Percentiles rank a stretch among this genome's conserved stretches.
Evolutionary conservation across 2,113 vertebrate species (phyloP).

Genomic region (Aleadryas rufinucha): DNA sequence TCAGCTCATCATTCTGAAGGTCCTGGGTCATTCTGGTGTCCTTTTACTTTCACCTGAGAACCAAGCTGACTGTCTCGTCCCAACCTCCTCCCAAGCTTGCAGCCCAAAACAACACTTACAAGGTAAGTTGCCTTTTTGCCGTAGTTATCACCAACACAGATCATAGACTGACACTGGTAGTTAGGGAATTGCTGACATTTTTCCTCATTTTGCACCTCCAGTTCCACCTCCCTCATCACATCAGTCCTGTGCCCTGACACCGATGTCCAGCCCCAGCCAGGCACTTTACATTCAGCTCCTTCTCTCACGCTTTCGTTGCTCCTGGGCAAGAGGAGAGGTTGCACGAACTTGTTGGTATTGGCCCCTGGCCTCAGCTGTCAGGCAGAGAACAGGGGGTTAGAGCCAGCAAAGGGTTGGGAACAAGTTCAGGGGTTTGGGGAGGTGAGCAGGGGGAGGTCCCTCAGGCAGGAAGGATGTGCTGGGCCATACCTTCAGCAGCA

Average conservation of each 20-base stretch:
- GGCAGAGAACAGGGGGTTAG: not conserved
- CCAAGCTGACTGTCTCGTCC: not conserved
- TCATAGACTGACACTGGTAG: fast-evolving
- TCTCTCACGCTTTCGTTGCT: fast-evolving
- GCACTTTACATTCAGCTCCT: fast-evolving
- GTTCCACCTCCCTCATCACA: not conserved
- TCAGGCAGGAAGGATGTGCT: not conserved
- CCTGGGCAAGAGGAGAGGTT: fast-evolving
- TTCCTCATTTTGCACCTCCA: not conserved
- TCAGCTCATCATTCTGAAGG: not conserved
- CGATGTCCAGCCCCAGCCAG: not conserved
- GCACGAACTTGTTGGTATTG: fast-evolving
- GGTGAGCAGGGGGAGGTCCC: not conserved
- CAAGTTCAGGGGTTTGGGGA: not conserved
- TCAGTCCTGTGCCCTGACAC: fast-evolving
- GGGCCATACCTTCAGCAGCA: not conserved
- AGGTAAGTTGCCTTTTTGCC: fast-evolving
- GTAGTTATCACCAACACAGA: fast-evolving
- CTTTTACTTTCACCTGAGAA: not conserved
- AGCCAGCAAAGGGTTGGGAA: not conserved
- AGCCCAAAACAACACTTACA: not conserved
- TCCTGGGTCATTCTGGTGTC: not conserved
- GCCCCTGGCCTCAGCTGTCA: not conserved
- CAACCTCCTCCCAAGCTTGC: not conserved
- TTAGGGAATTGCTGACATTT: fast-evolving